phyloP scores from a whole-genome alignment of 1,140 invertebrate genomes.

The Gerris buenoi region DNA sequence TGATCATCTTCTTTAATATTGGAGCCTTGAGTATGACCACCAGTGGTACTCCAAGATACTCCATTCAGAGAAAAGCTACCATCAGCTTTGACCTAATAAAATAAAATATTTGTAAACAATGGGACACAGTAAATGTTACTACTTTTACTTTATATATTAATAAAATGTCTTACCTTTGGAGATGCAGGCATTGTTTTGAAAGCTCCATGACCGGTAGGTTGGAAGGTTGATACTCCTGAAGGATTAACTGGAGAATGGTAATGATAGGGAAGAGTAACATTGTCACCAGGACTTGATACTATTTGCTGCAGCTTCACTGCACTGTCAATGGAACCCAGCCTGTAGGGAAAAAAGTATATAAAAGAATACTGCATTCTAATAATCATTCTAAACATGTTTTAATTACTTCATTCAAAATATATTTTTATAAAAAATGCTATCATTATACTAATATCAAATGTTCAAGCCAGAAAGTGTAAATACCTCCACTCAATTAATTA shows the following conservation, averaged over 20 bases:
- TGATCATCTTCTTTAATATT: neutral
- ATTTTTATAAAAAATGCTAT: too few relatives aligned
- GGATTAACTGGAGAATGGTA: conserved; percentile 59
- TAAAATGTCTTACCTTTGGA: conserved; percentile 33
- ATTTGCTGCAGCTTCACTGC: neutral
- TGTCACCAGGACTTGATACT: conserved; percentile 4
- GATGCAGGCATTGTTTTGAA: conserved; percentile 70
- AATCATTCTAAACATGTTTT: too few relatives aligned
- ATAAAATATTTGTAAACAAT: too few relatives aligned
- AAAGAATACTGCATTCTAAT: too few relatives aligned
- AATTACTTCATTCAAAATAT: too few relatives aligned
- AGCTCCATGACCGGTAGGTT: conserved; percentile 64
- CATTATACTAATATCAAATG: too few relatives aligned
- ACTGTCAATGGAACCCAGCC: conserved; percentile 6
- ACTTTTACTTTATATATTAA: too few relatives aligned
- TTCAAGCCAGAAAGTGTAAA: too few relatives aligned
- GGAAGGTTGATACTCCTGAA: conserved; percentile 61
- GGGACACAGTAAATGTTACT: too few relatives aligned
- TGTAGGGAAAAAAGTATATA: conserved; percentile 3
- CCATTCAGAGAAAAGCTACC: neutral
- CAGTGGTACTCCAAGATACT: neutral
- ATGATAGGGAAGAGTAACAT: conserved; percentile 34
- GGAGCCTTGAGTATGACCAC: neutral
- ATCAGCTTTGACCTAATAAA: neutral
- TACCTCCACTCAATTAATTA: too few relatives aligned